Base-by-base conservation (phyloP, 2,888 invertebrate genomes). In the Spodoptera exigua region DNA sequence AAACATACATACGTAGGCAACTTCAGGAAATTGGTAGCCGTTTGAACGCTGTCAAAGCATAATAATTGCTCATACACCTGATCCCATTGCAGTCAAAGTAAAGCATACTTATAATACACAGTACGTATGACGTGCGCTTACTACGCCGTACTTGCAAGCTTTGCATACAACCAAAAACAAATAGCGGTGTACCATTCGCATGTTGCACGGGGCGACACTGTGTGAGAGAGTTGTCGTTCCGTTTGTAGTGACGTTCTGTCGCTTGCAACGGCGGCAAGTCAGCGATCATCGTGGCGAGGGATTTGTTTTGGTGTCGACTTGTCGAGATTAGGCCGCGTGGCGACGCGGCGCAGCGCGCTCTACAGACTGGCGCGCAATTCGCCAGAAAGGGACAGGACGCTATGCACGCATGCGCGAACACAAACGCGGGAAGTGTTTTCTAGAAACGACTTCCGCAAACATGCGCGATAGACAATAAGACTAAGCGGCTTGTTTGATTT, bases 351-450 rank as follows among this genome's bases (percentile, higher is more conserved):
- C 64, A 64, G 70, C 87, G 90, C 90, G 89, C 89, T 86, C 70
- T 85, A 77, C 74, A 80, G 84, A 90, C 92, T 90, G 91, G 86
- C 89, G 90, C 90, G 92, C 89, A 89, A 81, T 86, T 84, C 83
- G 86, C 80, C 78, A 75, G 86, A 87, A 84, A 88, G 85, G 87
- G 89, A 90, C 80, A 82, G 83, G 80, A 77, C 58, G 70, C 66
- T 57, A 49, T 73, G 45, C 62, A 83, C 92, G 93, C 93, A 92
- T 92, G 93, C 93, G 93, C 87, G 51, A 62, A 76, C 70, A 76
- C 71, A 81, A 88, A 88, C 88, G 92, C 91, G 91, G 91, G 92
- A 91, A 93, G 84, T 74, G 79, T 76, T 78, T 90, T 90, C 91
- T 92, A 92, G 91, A 92, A 90, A 82, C 81, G 78, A 80, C 83